Evolutionary conservation across 2,888 invertebrate genomes (phyloP).

Genomic region (Acheta domesticus): DNA sequence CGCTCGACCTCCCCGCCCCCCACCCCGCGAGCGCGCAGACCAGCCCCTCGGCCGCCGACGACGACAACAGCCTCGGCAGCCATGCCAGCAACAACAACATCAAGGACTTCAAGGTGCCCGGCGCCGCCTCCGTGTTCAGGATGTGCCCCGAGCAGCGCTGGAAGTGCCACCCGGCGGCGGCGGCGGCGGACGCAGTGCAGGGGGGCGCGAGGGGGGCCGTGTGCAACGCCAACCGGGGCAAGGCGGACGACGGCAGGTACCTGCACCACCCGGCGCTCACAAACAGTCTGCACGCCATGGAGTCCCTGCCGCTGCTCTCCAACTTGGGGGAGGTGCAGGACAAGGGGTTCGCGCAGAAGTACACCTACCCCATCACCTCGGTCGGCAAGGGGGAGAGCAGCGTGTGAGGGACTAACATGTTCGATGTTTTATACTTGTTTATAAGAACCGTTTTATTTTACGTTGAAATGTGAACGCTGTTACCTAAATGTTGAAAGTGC

Average conservation of each 20-base stretch:
- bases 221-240: background rate
- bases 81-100: constrained; percentile 27
- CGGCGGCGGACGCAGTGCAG: background rate
- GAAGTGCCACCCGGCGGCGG: background rate
- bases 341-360: constrained; percentile 32
- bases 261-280: background rate
- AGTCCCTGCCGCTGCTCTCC: constrained; percentile 34
- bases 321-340: constrained; percentile 34
- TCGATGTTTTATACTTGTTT: background rate
- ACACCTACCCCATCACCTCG: constrained; percentile 36
- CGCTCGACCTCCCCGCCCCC: background rate
- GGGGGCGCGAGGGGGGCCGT: background rate
- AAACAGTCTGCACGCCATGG: constrained; percentile 23
- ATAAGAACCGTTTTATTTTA: background rate
- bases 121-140: constrained; percentile 5
- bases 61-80: constrained; percentile 28
- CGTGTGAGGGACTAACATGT: constrained; percentile 33
- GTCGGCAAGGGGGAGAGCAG: constrained; percentile 39
- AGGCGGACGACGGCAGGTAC: constrained; percentile 22
- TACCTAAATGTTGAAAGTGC: background rate
- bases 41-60: constrained; percentile 30
- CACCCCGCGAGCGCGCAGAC: background rate
- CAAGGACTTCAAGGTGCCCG: constrained; percentile 25
- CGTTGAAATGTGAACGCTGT: background rate
- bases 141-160: background rate